phyloP scores from a whole-genome alignment of 2,888 invertebrate genomes.

The Pterostichus madidus region DNA sequence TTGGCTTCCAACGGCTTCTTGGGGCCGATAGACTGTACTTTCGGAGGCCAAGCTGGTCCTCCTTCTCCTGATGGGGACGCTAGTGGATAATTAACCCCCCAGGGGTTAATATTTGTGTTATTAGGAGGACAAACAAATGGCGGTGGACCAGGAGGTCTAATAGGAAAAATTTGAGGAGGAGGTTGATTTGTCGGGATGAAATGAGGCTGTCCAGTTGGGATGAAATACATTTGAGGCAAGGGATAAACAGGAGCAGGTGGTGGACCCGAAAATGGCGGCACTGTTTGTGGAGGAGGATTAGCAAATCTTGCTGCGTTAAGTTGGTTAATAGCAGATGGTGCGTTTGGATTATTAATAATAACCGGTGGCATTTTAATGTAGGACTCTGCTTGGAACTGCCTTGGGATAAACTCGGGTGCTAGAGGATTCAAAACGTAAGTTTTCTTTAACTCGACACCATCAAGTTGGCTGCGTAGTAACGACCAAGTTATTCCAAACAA shows the following conservation, averaged over 20 bases:
- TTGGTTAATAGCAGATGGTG: slow-evolving; percentile 68
- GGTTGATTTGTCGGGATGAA: slow-evolving; percentile 61
- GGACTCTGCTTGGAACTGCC: slow-evolving; percentile 78
- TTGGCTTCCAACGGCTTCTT: slow-evolving; percentile 55
- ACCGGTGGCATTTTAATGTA: slow-evolving; percentile 74
- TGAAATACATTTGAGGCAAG: slow-evolving; percentile 67
- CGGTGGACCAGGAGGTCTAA: slow-evolving; percentile 68
- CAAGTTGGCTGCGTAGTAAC: slow-evolving; percentile 83
- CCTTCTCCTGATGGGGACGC: slow-evolving; percentile 70
- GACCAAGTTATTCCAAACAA: slow-evolving; percentile 87
- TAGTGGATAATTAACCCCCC: slow-evolving; percentile 70
- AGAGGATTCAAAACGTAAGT: slow-evolving; percentile 89
- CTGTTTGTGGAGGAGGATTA: slow-evolving; percentile 68
- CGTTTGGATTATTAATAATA: slow-evolving; percentile 60
- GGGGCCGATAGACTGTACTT: slow-evolving; percentile 67
- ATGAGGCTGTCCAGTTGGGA: slow-evolving; percentile 67
- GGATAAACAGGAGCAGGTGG: slow-evolving; percentile 67
- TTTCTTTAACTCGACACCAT: slow-evolving; percentile 87
- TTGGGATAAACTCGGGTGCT: slow-evolving; percentile 89
- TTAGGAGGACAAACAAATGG: slow-evolving; percentile 67
- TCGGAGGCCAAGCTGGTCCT: slow-evolving; percentile 69
- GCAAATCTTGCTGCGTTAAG: slow-evolving; percentile 64
- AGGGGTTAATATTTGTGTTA: slow-evolving; percentile 69
- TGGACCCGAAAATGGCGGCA: slow-evolving; percentile 68
- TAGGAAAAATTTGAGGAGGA: slow-evolving; percentile 63